phyloP scores from a whole-genome alignment of 2,797 vertebrate genomes.

The Spizella passerina region DNA sequence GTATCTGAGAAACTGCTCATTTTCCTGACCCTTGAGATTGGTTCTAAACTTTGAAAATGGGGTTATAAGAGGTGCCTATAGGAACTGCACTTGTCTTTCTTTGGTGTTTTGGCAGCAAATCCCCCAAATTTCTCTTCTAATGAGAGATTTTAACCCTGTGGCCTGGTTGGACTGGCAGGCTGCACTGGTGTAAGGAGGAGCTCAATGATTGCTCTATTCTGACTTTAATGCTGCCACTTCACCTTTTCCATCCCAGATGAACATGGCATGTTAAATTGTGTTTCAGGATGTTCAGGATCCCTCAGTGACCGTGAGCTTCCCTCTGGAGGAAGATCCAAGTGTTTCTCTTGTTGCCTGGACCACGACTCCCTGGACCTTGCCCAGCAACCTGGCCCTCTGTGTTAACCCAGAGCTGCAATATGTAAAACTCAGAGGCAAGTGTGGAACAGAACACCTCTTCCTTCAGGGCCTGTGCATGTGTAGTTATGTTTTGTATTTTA shows the following conservation, averaged over 20 bases:
- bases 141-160: background rate
- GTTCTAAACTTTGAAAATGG: background rate
- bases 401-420: slow-evolving; percentile 91
- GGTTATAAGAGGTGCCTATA: background rate
- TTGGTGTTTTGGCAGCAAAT: background rate
- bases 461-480: background rate
- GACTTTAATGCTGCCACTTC: background rate
- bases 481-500: background rate
- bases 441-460: background rate
- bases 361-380: slow-evolving; percentile 98
- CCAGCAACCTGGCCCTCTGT: slow-evolving; percentile 94
- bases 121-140: background rate
- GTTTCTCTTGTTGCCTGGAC: slow-evolving; percentile 94
- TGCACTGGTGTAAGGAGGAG: background rate
- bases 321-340: slow-evolving; percentile 84
- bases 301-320: slow-evolving; percentile 92
- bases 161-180: background rate
- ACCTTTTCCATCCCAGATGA: background rate
- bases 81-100: background rate
- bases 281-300: slow-evolving; percentile 96
- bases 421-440: slow-evolving; percentile 90
- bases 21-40: background rate
- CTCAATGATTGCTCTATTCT: background rate
- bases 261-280: background rate
- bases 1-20: background rate